Evolutionary conservation across 1,140 invertebrate genomes (phyloP).

Genomic region (Apis mellifera): Amel_HAv3.1 CM009931.2:18448001-18448500

Average conservation of each 20-base stretch:
- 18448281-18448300: background rate
- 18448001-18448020: background rate
- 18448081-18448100: slow-evolving; percentile 14
- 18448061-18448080: background rate
- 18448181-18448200: background rate
- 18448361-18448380: background rate
- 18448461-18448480: background rate
- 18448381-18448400: background rate
- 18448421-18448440: too few relatives aligned
- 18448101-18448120: background rate
- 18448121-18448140: background rate
- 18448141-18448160: background rate
- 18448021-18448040: background rate
- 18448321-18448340: too few relatives aligned
- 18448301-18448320: too few relatives aligned
- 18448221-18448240: too few relatives aligned
- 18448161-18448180: background rate
- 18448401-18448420: too few relatives aligned
- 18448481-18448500: background rate
- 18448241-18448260: too few relatives aligned
- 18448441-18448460: too few relatives aligned
- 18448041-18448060: background rate
- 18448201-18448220: background rate
- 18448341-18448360: background rate
- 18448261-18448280: background rate